phyloP scores from a whole-genome alignment of 2,888 invertebrate species.

The Dysmachus trigonus region DNA sequence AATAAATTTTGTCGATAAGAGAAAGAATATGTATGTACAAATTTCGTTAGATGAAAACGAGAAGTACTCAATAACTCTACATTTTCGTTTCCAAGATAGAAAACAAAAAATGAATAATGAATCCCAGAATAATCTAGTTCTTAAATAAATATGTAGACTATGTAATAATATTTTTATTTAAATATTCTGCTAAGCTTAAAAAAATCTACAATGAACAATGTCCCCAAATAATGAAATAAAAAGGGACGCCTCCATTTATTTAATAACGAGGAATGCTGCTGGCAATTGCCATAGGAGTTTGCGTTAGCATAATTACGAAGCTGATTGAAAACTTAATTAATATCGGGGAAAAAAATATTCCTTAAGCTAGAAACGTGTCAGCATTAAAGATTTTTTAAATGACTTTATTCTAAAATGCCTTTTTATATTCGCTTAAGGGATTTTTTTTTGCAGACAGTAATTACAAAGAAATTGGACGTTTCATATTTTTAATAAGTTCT shows the following conservation, averaged over 20 bases:
- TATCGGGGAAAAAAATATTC: not conserved
- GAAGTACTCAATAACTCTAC: too few relatives aligned
- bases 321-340: not conserved
- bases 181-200: too few relatives aligned
- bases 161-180: too few relatives aligned
- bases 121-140: too few relatives aligned
- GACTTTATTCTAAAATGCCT: not conserved
- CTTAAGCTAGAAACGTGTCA: not conserved
- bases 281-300: not conserved
- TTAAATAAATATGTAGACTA: too few relatives aligned
- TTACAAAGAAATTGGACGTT: not conserved
- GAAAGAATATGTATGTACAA: too few relatives aligned
- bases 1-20: too few relatives aligned
- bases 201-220: too few relatives aligned
- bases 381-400: not conserved
- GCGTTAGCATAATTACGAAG: not conserved
- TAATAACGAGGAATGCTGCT: not conserved
- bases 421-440: not conserved
- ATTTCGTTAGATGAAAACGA: too few relatives aligned
- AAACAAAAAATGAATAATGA: not conserved
- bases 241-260: not conserved
- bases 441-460: not conserved
- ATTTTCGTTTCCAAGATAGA: too few relatives aligned
- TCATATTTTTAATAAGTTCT: not conserved
- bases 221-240: not conserved